phyloP scores from a whole-genome alignment of 2,113 vertebrate species.

The Notiomystis cincta region DNA sequence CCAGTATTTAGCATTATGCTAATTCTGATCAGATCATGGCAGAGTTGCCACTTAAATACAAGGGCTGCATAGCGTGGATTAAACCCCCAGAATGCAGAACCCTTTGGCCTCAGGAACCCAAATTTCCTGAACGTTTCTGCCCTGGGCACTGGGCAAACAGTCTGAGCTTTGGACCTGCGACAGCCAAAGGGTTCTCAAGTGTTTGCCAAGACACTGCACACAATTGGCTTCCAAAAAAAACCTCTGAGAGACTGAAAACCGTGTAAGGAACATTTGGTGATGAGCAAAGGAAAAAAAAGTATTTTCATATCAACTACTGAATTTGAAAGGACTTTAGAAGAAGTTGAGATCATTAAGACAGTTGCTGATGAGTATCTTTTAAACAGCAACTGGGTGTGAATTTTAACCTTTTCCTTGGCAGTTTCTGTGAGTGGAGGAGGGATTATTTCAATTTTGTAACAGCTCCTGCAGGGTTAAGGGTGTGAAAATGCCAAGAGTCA shows the following conservation, averaged over 20 bases:
- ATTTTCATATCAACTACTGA: neutral
- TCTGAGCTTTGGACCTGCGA: neutral
- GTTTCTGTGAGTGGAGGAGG: neutral
- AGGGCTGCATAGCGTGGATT: slow-evolving; percentile 66
- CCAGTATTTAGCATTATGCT: slow-evolving; percentile 46
- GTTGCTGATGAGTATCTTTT: neutral
- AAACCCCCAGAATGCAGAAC: slow-evolving; percentile 33
- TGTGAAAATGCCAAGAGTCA: neutral
- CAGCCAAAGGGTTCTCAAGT: neutral
- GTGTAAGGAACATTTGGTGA: neutral
- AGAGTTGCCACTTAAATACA: slow-evolving; percentile 53
- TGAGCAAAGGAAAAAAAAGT: neutral
- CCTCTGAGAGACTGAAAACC: neutral
- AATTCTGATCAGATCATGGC: slow-evolving; percentile 37
- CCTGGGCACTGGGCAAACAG: neutral
- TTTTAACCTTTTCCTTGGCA: neutral
- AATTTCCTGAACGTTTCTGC: neutral
- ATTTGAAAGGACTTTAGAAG: neutral
- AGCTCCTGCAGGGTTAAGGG: neutral
- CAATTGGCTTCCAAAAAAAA: neutral
- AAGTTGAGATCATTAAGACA: neutral
- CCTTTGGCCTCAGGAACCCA: slow-evolving; percentile 54
- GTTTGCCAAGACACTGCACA: slow-evolving; percentile 1
- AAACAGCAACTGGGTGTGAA: neutral
- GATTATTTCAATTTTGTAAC: neutral